These are phyloP conservation scores for Sarotherodon lohbergeri DNA, from an alignment of 2,113 vertebrate species.

Conservation along the genomic window DNA sequence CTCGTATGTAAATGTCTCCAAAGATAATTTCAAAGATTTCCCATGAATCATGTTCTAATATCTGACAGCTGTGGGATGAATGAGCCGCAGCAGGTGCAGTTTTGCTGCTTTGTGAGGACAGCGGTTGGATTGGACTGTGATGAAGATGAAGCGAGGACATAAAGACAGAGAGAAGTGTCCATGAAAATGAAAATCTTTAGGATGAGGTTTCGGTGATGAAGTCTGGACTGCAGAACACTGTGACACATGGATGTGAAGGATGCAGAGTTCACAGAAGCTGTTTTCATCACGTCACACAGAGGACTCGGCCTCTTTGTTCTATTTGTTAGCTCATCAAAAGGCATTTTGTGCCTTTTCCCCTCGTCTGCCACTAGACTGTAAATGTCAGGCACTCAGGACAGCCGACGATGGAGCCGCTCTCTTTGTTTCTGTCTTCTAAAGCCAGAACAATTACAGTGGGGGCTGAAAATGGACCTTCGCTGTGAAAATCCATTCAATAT, in stretches of 20 bases:
- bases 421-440: neutral
- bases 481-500: slow-evolving; percentile 11
- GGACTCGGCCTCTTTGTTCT: neutral
- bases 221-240: neutral
- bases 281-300: neutral
- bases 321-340: neutral
- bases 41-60: neutral
- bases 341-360: neutral
- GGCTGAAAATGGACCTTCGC: neutral
- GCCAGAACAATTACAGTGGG: neutral
- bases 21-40: too few relatives aligned
- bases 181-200: neutral
- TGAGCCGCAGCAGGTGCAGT: neutral
- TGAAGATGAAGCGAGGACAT: neutral
- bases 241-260: neutral
- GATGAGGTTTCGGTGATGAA: neutral
- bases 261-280: neutral
- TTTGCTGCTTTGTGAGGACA: neutral
- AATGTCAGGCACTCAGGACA: neutral
- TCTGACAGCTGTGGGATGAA: neutral
- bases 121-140: neutral
- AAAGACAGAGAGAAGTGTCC: neutral
- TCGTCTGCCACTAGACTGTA: neutral
- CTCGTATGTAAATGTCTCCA: neutral
- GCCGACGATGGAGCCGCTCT: neutral